These are phyloP conservation scores for Brachionus rotundiformis DNA, from an alignment of 1,140 invertebrate genomes.

Conservation along the genomic window DNA sequence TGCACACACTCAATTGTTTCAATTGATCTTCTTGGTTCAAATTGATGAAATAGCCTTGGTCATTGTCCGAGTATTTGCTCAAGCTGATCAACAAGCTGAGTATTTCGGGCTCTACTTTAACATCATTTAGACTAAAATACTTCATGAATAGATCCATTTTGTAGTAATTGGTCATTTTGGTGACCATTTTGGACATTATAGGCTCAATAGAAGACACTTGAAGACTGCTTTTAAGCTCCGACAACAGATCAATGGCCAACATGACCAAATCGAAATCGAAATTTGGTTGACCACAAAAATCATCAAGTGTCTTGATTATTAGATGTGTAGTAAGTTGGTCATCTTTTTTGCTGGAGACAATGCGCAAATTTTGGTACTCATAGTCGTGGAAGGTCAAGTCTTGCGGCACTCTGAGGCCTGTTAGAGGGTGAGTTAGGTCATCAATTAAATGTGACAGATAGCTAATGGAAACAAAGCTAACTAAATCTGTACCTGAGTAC, in stretches of 20 bases:
- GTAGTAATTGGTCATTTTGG: neutral
- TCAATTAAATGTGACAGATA: neutral
- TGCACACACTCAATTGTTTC: neutral
- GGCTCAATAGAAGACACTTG: neutral
- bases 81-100: neutral
- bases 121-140: neutral
- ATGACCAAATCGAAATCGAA: neutral
- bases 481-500: neutral
- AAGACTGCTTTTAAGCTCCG: neutral
- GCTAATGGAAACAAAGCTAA: neutral
- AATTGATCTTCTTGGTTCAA: neutral
- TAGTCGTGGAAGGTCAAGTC: neutral
- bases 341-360: too few species aligned
- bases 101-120: neutral
- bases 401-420: neutral
- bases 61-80: neutral
- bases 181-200: neutral
- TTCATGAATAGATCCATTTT: neutral
- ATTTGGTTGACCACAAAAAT: too few species aligned
- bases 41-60: neutral
- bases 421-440: neutral
- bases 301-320: too few species aligned
- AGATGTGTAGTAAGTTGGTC: neutral
- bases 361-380: neutral
- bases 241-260: neutral